Evolutionary conservation across 2,797 vertebrate genomes (phyloP), one percentile per base, ranked within the genome.

Genomic region (Odontamblyopus lacepedii): DNA sequence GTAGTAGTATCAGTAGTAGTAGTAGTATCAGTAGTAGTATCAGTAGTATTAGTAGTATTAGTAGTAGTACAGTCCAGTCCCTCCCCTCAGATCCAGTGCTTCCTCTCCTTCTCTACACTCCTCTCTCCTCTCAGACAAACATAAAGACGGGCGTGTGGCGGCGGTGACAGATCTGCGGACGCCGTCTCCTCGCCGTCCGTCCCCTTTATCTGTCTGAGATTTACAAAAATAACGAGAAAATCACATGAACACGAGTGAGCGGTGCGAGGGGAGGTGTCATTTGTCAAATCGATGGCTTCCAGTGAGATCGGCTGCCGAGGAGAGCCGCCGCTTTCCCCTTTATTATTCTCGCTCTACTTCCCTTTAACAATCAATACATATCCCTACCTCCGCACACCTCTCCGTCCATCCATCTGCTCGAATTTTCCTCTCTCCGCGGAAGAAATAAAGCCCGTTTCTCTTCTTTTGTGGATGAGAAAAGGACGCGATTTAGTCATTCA

Each of bases 311-410:
- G 75, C 60, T 23, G 16, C 30, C 29, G 32, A 35, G 29, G 7
- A 81, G 82, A 72, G 69, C 75, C 75, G 85, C 81, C 77, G 35
- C 35, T 35, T 69, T 72, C 59, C 69, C 67, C 73, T 53, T 67
- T 77, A 85, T 90, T 89, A 84, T 89, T 84, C 76, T 82, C 74
- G 87, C 89, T 90, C 89, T 85, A 89, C 85, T 92, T 91, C 89
- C 74, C 65, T 88, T 63, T 80, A 87, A 86, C 85, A 81, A 86
- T 90, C 90, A 80, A 90, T 91, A 86, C 78, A 78, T 84, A 74
- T 87, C 80, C 71, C 81, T 67, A 19, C 74, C 70, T 76, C 73
- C 55, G 60, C 69, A 67, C 69, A 29, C 63, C 38, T 50, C 60
- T 32, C 48, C 8, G 44, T 53, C 75, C 51, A 32, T 69, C 50